These are phyloP conservation scores for Oreotrochilus melanogaster DNA, from an alignment of 2,113 vertebrate genomes.

Conservation along the genomic window DNA sequence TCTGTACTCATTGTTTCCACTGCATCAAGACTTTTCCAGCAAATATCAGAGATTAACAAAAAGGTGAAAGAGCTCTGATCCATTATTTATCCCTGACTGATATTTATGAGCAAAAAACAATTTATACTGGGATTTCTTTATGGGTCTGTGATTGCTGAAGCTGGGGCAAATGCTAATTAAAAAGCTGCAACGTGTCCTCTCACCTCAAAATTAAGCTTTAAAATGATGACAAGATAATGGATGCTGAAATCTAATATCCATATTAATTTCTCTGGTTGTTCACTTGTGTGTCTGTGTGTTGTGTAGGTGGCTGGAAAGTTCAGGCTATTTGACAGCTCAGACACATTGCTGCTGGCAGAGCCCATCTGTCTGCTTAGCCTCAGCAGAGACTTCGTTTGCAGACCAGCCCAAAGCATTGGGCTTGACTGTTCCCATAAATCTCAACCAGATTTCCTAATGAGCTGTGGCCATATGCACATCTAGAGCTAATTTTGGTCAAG, in stretches of 20 bases:
- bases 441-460: neutral
- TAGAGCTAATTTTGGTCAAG: neutral
- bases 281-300: neutral
- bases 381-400: fast-evolving
- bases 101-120: slow-evolving; percentile 36
- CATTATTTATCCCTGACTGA: slow-evolving; percentile 33
- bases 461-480: neutral
- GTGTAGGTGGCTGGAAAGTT: slow-evolving; percentile 12
- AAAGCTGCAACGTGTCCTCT: neutral
- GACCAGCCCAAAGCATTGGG: neutral
- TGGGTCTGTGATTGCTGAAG: slow-evolving; percentile 18
- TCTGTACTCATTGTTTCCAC: neutral
- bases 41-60: slow-evolving; percentile 17
- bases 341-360: neutral
- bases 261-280: neutral
- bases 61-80: slow-evolving; percentile 31
- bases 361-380: neutral
- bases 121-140: slow-evolving; percentile 1
- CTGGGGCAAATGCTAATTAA: slow-evolving; percentile 45
- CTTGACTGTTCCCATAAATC: neutral
- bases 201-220: neutral
- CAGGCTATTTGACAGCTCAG: neutral
- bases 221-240: neutral
- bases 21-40: neutral
- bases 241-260: neutral